These are phyloP conservation scores for Sitophilus oryzae DNA, from an alignment of 1,140 invertebrate genomes.

Conservation along the genomic window DNA sequence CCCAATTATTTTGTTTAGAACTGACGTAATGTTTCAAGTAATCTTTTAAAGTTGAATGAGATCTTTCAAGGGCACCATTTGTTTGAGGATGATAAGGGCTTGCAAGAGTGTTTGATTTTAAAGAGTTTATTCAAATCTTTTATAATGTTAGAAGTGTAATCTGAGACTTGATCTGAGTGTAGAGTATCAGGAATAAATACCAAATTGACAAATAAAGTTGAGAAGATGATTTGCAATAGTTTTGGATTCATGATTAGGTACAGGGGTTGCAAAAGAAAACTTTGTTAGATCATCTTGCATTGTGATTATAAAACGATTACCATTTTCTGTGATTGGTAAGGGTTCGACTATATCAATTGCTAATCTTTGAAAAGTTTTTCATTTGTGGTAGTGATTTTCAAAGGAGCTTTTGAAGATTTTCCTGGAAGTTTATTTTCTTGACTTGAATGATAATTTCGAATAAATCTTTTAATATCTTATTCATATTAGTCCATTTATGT, in stretches of 20 bases:
- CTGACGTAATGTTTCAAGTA: conserved; percentile 38
- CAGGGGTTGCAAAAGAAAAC: conserved; percentile 31
- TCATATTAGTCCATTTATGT: conserved; percentile 43
- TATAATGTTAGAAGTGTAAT: conserved; percentile 31
- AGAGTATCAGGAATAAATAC: conserved; percentile 37
- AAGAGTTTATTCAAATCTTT: conserved; percentile 32
- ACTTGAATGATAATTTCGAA: conserved; percentile 35
- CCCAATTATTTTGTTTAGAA: too few species aligned
- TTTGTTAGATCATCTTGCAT: too few species aligned
- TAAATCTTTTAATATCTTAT: conserved; percentile 38
- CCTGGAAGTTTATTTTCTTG: conserved; percentile 40
- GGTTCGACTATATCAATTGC: background rate
- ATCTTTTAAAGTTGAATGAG: conserved; percentile 35
- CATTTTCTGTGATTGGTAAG: too few species aligned
- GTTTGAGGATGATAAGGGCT: too few species aligned
- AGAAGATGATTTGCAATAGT: conserved; percentile 27
- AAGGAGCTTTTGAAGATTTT: conserved; percentile 37
- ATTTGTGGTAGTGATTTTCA: conserved; percentile 39
- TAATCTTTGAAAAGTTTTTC: background rate
- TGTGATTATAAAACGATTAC: too few species aligned
- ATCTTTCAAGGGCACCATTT: conserved; percentile 38
- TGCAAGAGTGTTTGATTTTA: conserved; percentile 32
- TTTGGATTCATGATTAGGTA: too few species aligned
- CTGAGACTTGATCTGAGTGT: too few species aligned
- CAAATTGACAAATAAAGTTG: conserved; percentile 32